Evolutionary conservation across 2,113 vertebrate species (phyloP), one percentile per base, ranked within the genome.

Genomic region (Carettochelys insculpta): DNA sequence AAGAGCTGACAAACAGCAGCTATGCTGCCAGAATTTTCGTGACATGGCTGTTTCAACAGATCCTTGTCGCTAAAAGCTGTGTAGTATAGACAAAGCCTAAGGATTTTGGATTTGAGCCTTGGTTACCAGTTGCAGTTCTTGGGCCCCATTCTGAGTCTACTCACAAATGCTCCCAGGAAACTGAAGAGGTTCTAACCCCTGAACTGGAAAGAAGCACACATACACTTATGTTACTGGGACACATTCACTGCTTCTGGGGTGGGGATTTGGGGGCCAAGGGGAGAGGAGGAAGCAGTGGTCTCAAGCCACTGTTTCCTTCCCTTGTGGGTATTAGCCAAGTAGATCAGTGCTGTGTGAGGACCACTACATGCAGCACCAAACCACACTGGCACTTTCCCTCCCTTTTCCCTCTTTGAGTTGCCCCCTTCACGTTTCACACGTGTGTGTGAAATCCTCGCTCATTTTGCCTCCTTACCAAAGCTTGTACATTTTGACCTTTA

Each of bases 241-340:
- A 45, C 3, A 27, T 13, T 73, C 10, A 45, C 24, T 73, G 38
- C 38, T 43, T 73, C n/a, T 20, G 34, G n/a, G 22, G 38, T 1
- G 27, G n/a, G 19, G 61, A 5, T 1, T 19, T 1, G 22, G 14
- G 8, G 61, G n/a, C n/a, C n/a, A n/a, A n/a, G n/a, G n/a, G n/a
- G n/a, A n/a, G n/a, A n/a, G n/a, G n/a, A n/a, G n/a, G 34, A 6
- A 45, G 41, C 24, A 43, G 38, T 27, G 38, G 25, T 43, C 5
- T 43, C 24, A 73, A 43, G 41, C 19, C 41, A 12, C 5, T 73
- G 22, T 73, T 73, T 43, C 11, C 11, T 73, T 25, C 41, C 71
- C 27, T 45, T 73, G 20, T 22, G 19, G 8, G 61, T 68, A 38
- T 68, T 68, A 68, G n/a, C 61, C n/a, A 68, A 5, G n/a, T 22